phyloP scores from a whole-genome alignment of 2,113 vertebrate species.

The Rattus rattus region DNA sequence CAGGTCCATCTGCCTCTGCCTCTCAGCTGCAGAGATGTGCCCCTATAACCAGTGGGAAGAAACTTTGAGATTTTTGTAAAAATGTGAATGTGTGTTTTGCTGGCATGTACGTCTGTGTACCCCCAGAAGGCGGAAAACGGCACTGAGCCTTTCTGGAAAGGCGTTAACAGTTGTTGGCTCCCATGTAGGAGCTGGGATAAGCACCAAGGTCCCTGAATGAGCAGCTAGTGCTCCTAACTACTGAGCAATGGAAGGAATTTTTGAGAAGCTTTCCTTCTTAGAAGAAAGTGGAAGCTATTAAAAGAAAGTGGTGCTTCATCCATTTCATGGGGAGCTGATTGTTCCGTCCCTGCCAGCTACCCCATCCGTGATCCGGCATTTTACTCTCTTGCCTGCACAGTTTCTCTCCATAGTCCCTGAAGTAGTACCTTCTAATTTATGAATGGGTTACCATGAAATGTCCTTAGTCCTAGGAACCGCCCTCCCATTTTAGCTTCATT shows the following conservation, averaged over 20 bases:
- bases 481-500: not conserved
- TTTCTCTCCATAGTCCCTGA: fast-evolving
- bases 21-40: not conserved
- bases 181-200: not conserved
- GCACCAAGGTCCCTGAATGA: not conserved
- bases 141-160: not conserved
- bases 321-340: too few species aligned
- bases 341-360: too few species aligned
- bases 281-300: not conserved
- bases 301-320: not conserved
- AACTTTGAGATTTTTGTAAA: not conserved
- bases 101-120: not conserved
- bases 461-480: not conserved
- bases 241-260: not conserved
- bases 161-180: not conserved
- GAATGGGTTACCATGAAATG: too few species aligned
- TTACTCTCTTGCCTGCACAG: not conserved
- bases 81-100: not conserved
- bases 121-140: not conserved
- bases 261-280: too few species aligned
- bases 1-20: not conserved
- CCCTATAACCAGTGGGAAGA: not conserved
- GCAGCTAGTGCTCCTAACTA: not conserved
- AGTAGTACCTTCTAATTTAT: not conserved
- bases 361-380: too few species aligned